phyloP scores from a whole-genome alignment of 2,888 invertebrate genomes.

The Mythimna impura region DNA sequence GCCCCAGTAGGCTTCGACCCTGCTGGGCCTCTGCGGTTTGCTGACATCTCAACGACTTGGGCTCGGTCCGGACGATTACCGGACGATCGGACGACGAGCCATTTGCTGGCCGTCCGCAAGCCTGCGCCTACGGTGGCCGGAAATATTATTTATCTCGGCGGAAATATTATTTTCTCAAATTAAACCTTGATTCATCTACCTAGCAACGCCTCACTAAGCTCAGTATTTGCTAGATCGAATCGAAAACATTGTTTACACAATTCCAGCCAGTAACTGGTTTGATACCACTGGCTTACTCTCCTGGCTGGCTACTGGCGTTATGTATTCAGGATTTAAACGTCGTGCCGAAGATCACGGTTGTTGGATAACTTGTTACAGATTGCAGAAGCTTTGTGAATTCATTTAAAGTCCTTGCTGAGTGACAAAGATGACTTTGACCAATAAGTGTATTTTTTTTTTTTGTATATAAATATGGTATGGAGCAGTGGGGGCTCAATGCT shows the following conservation, averaged over 20 bases:
- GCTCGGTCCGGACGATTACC: too few relatives aligned
- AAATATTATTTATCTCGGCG: too few relatives aligned
- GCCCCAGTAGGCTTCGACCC: too few relatives aligned
- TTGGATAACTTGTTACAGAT: slow-evolving; percentile 27
- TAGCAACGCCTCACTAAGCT: slow-evolving; percentile 18
- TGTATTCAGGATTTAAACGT: slow-evolving; percentile 39
- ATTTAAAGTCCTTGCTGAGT: not conserved
- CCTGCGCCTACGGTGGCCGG: too few relatives aligned
- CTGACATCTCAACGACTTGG: too few relatives aligned
- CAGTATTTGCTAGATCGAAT: slow-evolving; percentile 18
- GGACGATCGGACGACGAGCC: too few relatives aligned
- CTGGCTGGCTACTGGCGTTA: slow-evolving; percentile 30
- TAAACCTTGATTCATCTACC: not conserved
- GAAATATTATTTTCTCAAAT: not conserved
- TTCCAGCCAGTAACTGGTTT: slow-evolving; percentile 31
- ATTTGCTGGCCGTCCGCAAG: too few relatives aligned
- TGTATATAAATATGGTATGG: too few relatives aligned
- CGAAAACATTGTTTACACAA: slow-evolving; percentile 31
- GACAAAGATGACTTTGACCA: not conserved
- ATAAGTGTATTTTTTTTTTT: too few relatives aligned
- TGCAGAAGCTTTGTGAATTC: slow-evolving; percentile 1
- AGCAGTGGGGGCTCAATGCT: too few relatives aligned
- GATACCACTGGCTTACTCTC: slow-evolving; percentile 33
- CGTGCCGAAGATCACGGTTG: slow-evolving; percentile 34
- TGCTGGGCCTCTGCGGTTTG: too few relatives aligned